Evolutionary conservation across 2,888 invertebrate genomes (phyloP).

Genomic region (Coelinius sp.): DNA sequence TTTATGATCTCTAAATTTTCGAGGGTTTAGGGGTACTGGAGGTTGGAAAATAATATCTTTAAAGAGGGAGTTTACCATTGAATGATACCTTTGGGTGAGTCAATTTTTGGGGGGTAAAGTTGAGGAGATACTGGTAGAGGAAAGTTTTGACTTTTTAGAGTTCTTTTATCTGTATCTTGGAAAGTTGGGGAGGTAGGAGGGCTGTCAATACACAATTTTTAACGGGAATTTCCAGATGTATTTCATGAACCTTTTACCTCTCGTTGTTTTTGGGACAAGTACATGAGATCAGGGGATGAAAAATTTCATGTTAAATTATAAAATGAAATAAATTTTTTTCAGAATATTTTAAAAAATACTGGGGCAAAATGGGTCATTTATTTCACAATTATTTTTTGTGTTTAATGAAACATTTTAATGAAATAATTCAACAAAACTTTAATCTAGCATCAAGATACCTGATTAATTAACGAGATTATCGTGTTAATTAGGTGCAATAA

Average conservation of each 20-base stretch:
- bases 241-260: too few relatives aligned
- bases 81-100: background rate
- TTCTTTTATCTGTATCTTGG: background rate
- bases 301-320: too few relatives aligned
- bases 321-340: background rate
- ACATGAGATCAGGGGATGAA: too few relatives aligned
- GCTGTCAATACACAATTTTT: background rate
- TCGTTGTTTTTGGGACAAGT: too few relatives aligned
- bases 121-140: background rate
- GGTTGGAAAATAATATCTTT: background rate
- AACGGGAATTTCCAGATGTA: background rate
- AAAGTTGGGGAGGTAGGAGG: background rate
- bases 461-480: background rate
- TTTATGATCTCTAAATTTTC: background rate
- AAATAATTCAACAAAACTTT: too few relatives aligned
- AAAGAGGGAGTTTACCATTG: background rate
- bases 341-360: too few relatives aligned
- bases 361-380: too few relatives aligned
- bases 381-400: too few relatives aligned
- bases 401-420: too few relatives aligned
- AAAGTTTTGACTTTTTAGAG: background rate
- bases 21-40: background rate
- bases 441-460: background rate
- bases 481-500: slow-evolving; percentile 12
- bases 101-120: background rate